Evolutionary conservation across 2,113 vertebrate genomes (phyloP), one percentile per base, ranked within the genome.

Genomic region (Etia nguti): DNA sequence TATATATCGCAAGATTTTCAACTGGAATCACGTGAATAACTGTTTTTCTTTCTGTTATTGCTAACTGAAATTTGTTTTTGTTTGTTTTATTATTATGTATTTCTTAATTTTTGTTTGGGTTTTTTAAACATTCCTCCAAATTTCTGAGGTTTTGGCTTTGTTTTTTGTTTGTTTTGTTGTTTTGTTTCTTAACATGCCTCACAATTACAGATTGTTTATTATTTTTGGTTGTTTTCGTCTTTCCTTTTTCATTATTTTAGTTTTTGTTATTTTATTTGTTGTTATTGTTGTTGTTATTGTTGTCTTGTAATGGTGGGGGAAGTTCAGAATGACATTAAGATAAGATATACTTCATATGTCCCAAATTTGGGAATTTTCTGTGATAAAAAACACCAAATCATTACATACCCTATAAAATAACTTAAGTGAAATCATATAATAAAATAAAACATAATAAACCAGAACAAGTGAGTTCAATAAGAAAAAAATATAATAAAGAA

Each of bases 331-430:
- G 59, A 62, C 6, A n/a, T 62, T 4, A 62, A n/a, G n/a, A n/a
- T n/a, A n/a, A n/a, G n/a, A 11, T 34, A 29, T 36, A n/a, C 59
- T 62, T 36, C 0, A 65, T 22, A 5, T 65, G 8, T 0, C 34
- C 34, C 60, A 65, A 36, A 38, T 65, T 65, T 65, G 60, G 12
- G 60, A 65, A 65, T 38, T 13, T 13, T 5, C 60, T 8, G 60
- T 38, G 60, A 65, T 36, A 3, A 13, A 65, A 65, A 65, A 8
- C 10, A 38, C 60, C 34, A 65, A 2, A 34, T 38, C 34, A 65
- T 65, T 65, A 1, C 60, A 65, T 38, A 13, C 10, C 60, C 20
- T 65, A 22, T 65, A 65, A 65, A 65, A 38, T 1, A 65, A 65
- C 34, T n/a, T 1, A 22, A 38, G 34, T 65, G 60, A 38, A 65